These are phyloP conservation scores for Ctenopoma kingsleyae DNA, from an alignment of 2,797 vertebrate species.

Conservation along the genomic window DNA sequence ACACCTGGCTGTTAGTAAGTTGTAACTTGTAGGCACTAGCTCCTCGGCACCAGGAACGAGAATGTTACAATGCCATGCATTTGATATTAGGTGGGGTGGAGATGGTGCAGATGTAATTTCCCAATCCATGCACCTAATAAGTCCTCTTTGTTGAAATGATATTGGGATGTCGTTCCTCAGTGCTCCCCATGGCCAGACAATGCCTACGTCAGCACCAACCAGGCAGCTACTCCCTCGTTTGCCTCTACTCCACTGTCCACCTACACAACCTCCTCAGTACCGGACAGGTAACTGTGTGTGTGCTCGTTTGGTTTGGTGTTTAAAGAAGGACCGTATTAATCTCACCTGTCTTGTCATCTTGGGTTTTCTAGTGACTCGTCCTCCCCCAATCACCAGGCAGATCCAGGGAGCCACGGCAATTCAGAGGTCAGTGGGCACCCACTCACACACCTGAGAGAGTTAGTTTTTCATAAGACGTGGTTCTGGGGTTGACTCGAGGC, in stretches of 20 bases:
- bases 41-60: slow-evolving; percentile 23
- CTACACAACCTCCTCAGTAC: slow-evolving; percentile 87
- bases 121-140: not conserved
- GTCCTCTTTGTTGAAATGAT: not conserved
- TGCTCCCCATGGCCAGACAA: slow-evolving; percentile 95
- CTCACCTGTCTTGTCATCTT: slow-evolving; percentile 9
- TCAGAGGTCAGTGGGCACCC: slow-evolving; percentile 86
- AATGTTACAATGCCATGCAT: slow-evolving; percentile 8
- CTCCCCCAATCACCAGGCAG: slow-evolving; percentile 96
- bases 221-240: slow-evolving; percentile 89
- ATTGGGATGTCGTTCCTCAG: slow-evolving; percentile 72
- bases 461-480: not conserved
- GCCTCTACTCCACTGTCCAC: slow-evolving; percentile 87
- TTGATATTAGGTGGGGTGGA: slow-evolving; percentile 21
- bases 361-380: slow-evolving; percentile 90
- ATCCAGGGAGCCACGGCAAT: slow-evolving; percentile 84
- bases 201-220: slow-evolving; percentile 89
- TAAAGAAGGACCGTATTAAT: not conserved
- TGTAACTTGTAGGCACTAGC: slow-evolving; percentile 1
- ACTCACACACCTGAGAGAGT: not conserved
- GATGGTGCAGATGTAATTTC: slow-evolving; percentile 26
- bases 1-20: slow-evolving; percentile 9
- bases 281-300: slow-evolving; percentile 88
- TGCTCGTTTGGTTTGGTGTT: not conserved
- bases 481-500: not conserved